Evolutionary conservation across 2,797 vertebrate species (phyloP).

Genomic region (Anguilla megastoma): DNA sequence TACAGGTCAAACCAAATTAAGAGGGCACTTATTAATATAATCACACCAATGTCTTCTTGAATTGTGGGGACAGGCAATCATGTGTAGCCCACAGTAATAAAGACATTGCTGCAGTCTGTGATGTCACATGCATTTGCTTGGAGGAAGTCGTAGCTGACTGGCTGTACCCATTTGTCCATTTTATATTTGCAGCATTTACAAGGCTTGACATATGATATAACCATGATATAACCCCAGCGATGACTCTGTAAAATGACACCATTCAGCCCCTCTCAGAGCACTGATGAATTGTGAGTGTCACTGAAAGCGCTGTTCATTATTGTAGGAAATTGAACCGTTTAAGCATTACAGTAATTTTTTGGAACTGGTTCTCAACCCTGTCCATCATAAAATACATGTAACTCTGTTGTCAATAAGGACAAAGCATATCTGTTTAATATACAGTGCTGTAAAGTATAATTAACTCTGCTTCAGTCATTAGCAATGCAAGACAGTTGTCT

Average conservation of each 20-base stretch:
- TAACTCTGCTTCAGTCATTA: slow-evolving; percentile 10
- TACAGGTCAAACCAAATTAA: neutral
- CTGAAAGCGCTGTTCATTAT: slow-evolving; percentile 1
- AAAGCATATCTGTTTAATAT: slow-evolving; percentile 19
- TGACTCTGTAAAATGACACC: neutral
- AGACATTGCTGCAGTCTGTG: neutral
- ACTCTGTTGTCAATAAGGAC: slow-evolving; percentile 14
- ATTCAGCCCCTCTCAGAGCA: neutral
- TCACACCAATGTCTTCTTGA: neutral
- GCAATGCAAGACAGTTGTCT: slow-evolving; percentile 2
- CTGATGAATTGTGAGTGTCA: neutral
- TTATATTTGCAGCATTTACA: neutral
- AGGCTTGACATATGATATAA: neutral
- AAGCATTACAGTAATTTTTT: slow-evolving; percentile 13
- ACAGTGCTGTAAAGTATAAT: slow-evolving; percentile 3
- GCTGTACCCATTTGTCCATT: neutral
- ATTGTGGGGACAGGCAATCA: neutral
- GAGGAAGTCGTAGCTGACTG: neutral
- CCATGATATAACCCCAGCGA: neutral
- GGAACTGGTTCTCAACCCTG: slow-evolving; percentile 13
- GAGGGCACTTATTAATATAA: neutral
- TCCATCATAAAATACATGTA: slow-evolving; percentile 3
- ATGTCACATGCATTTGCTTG: neutral
- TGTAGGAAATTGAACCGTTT: slow-evolving; percentile 10
- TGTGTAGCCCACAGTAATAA: neutral